Evolutionary conservation across 2,797 vertebrate species (phyloP).

Genomic region (Lutjanus campechanus): DNA sequence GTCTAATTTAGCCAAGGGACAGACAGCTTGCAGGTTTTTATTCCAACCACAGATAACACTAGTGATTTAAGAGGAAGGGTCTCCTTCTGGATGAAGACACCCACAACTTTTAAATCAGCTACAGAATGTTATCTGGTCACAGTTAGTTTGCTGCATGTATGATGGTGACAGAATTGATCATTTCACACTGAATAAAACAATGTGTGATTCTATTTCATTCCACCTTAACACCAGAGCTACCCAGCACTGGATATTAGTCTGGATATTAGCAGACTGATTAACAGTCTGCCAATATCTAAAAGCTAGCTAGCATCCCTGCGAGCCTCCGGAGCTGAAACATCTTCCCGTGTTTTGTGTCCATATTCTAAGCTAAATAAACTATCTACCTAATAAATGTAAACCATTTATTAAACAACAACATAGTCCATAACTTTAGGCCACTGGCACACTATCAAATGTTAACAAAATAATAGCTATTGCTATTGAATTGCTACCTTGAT

Average conservation of each 20-base stretch:
- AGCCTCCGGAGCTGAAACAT: not conserved
- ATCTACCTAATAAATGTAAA: not conserved
- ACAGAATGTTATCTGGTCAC: constrained; percentile 16
- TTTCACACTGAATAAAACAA: constrained; percentile 37
- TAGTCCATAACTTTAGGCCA: not conserved
- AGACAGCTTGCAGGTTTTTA: constrained; percentile 24
- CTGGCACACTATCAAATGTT: not conserved
- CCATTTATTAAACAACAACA: not conserved
- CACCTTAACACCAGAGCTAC: not conserved
- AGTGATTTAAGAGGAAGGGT: constrained; percentile 10
- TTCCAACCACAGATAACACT: constrained; percentile 22
- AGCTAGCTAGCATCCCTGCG: not conserved
- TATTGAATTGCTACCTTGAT: not conserved
- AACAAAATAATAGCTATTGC: not conserved
- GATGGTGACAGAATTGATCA: constrained; percentile 5
- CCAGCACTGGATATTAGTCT: constrained; percentile 1
- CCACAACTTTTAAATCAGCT: constrained; percentile 4
- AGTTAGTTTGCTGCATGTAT: constrained; percentile 35
- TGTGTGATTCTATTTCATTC: constrained; percentile 6
- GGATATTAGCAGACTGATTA: too few relatives aligned
- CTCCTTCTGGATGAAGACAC: not conserved
- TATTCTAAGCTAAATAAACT: not conserved
- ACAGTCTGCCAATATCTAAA: not conserved
- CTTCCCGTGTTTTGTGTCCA: not conserved
- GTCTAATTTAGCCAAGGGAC: not conserved